phyloP scores from a whole-genome alignment of 2,888 invertebrate species.

The Cerastoderma edule region DNA sequence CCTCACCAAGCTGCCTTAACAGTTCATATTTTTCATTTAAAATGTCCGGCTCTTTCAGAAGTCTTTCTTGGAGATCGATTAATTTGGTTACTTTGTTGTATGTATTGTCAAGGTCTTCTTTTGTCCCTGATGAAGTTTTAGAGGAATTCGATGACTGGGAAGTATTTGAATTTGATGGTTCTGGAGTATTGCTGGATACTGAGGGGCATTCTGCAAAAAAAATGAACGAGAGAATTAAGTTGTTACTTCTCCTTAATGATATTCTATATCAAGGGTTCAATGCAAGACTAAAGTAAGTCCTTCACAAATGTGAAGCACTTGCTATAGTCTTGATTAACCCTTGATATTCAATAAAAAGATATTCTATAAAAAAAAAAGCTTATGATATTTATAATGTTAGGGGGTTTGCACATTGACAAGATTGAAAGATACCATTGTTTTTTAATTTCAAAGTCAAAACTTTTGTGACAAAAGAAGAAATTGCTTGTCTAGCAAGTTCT shows the following conservation, averaged over 20 bases:
- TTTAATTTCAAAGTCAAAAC: no score
- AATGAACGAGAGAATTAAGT: no score
- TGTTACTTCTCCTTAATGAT: no score
- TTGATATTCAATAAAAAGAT: no score
- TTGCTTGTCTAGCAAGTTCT: background rate
- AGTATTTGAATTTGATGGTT: background rate
- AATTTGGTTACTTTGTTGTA: conserved; percentile 46
- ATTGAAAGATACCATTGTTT: no score
- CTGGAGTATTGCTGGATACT: background rate
- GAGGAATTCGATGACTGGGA: background rate
- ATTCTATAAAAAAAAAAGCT: no score
- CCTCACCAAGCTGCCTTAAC: conserved; percentile 46
- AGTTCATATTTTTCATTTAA: conserved; percentile 51
- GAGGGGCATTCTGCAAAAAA: conserved; percentile 1
- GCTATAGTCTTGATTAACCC: no score
- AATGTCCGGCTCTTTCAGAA: conserved; percentile 41
- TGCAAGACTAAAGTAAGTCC: no score
- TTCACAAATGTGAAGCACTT: no score
- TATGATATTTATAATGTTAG: no score
- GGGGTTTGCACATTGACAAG: no score
- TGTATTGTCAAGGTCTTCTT: conserved; percentile 30
- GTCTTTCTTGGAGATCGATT: conserved; percentile 36
- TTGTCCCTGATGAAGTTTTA: background rate
- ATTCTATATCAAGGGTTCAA: no score
- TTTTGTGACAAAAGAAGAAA: conserved; percentile 16